phyloP scores from a whole-genome alignment of 2,113 vertebrate genomes.

The Heptranchias perlo region DNA sequence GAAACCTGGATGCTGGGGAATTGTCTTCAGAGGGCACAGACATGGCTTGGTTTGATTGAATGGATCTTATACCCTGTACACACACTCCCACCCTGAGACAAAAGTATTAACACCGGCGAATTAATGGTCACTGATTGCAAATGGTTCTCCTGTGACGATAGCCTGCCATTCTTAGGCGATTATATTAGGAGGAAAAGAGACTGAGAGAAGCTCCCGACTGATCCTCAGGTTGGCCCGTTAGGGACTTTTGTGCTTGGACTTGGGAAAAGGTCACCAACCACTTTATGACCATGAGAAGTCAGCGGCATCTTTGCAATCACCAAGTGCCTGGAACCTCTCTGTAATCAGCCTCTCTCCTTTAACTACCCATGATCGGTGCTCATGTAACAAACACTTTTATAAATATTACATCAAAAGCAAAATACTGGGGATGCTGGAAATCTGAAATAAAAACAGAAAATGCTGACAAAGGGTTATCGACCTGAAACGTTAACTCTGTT shows the following conservation, averaged over 20 bases:
- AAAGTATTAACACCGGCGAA: background rate
- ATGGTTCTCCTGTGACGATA: background rate
- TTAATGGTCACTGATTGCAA: background rate
- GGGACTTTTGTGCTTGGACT: background rate
- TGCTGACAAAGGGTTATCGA: too few relatives aligned
- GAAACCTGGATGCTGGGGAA: background rate
- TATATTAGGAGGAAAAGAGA: background rate
- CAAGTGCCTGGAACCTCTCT: background rate
- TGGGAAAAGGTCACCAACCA: background rate
- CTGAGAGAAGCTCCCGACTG: background rate
- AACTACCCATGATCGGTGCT: background rate
- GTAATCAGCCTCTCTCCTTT: too few relatives aligned
- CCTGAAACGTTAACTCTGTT: too few relatives aligned
- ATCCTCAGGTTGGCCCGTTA: background rate
- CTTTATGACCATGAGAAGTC: background rate
- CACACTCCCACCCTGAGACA: background rate
- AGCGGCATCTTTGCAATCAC: background rate
- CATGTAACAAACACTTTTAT: background rate
- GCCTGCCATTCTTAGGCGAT: background rate
- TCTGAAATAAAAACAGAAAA: too few relatives aligned
- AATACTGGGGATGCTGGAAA: too few relatives aligned
- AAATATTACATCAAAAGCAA: conserved; percentile 1
- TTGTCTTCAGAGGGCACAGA: background rate
- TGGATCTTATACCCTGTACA: background rate
- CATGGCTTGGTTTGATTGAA: background rate